Evolutionary conservation across 2,888 invertebrate species (phyloP).

Genomic region (Aplocera efformata): DNA sequence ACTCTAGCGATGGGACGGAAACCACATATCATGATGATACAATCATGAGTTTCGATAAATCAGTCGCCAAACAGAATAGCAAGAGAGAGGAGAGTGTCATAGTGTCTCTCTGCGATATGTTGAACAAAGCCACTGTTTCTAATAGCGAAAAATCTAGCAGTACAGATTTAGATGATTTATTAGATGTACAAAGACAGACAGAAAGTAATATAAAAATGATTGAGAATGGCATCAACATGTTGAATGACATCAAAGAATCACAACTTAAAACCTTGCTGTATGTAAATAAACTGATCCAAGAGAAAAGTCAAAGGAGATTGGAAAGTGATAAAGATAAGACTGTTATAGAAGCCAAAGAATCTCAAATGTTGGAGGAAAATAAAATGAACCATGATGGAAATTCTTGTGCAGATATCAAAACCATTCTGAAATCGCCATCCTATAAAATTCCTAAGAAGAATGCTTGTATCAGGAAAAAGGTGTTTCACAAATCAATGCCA

Average conservation of each 20-base stretch:
- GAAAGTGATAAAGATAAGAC: constrained; percentile 36
- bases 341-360: constrained; percentile 25
- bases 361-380: constrained; percentile 24
- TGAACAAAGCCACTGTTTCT: constrained; percentile 56
- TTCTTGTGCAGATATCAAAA: constrained; percentile 50
- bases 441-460: constrained; percentile 67
- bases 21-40: constrained; percentile 55
- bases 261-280: constrained; percentile 49
- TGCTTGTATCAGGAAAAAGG: constrained; percentile 52
- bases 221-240: constrained; percentile 44
- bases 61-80: constrained; percentile 35
- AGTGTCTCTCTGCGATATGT: constrained; percentile 58
- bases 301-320: constrained; percentile 33
- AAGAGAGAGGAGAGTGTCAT: constrained; percentile 62
- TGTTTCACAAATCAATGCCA: constrained; percentile 58
- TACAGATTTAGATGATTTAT: constrained; percentile 47
- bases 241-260: constrained; percentile 49
- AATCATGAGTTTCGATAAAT: constrained; percentile 60
- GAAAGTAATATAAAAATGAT: constrained; percentile 51
- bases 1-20: constrained; percentile 46
- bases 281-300: constrained; percentile 48
- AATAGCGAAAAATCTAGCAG: constrained; percentile 36
- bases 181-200: constrained; percentile 50
- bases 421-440: constrained; percentile 50
- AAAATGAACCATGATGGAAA: constrained; percentile 30